phyloP scores from a whole-genome alignment of 2,888 invertebrate genomes.

The Atethmia centrago region DNA sequence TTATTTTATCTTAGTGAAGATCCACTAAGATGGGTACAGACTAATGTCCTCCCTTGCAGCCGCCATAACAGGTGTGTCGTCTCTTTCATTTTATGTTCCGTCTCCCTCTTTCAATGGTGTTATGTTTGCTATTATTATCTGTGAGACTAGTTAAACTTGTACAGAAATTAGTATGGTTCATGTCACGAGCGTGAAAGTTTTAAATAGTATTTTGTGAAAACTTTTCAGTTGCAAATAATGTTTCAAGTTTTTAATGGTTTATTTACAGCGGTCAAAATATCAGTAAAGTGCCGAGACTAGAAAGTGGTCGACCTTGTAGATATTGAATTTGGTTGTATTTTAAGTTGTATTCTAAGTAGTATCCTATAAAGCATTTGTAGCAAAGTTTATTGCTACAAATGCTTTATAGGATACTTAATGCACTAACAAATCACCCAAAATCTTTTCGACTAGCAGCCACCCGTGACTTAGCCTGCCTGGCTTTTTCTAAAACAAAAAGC shows the following conservation, averaged over 20 bases:
- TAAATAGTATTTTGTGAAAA: not conserved
- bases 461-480: too few relatives aligned
- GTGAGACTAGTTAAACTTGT: conserved; percentile 71
- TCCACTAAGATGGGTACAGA: conserved; percentile 40
- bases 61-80: conserved; percentile 46
- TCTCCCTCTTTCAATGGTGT: conserved; percentile 65
- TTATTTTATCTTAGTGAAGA: conserved; percentile 48
- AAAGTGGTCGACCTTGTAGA: too few relatives aligned
- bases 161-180: conserved; percentile 62
- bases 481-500: too few relatives aligned
- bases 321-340: too few relatives aligned
- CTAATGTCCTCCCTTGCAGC: conserved; percentile 48
- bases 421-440: not conserved
- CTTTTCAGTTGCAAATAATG: not conserved
- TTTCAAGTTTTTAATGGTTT: not conserved
- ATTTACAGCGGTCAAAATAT: not conserved
- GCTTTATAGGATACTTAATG: not conserved
- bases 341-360: too few relatives aligned
- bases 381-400: too few relatives aligned
- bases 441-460: not conserved
- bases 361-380: too few relatives aligned
- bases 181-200: conserved; percentile 26
- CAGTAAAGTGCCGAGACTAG: too few relatives aligned
- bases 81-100: conserved; percentile 55
- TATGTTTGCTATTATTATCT: conserved; percentile 70